Percentiles rank a stretch among this genome's conserved stretches.
phyloP scores from a whole-genome alignment of 2,888 invertebrate species.

The Leptopilina syphax region DNA sequence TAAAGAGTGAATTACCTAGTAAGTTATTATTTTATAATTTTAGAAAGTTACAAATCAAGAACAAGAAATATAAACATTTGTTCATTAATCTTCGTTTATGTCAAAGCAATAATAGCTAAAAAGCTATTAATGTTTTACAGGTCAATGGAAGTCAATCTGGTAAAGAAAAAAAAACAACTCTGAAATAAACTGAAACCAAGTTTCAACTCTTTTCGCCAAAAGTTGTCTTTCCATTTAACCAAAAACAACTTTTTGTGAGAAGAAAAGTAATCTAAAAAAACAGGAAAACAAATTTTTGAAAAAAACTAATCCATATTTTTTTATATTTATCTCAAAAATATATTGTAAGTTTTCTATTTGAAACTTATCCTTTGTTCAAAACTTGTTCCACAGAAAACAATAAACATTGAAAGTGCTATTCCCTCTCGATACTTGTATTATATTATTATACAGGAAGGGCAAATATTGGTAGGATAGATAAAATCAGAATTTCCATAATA shows the following conservation, averaged over 20 bases:
- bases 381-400: background rate
- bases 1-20: no score
- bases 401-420: background rate
- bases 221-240: background rate
- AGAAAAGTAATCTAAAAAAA: no score
- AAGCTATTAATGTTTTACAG: constrained; percentile 15
- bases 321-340: no score
- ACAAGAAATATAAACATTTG: no score
- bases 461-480: constrained; percentile 3
- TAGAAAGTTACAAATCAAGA: no score
- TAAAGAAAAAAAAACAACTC: background rate
- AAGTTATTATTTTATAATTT: no score
- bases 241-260: no score
- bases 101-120: constrained; percentile 7
- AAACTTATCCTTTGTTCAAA: background rate
- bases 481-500: background rate
- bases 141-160: background rate
- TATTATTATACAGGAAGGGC: background rate
- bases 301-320: no score
- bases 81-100: constrained; percentile 16
- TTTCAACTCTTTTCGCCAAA: background rate
- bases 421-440: background rate
- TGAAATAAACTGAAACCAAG: background rate
- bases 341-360: background rate
- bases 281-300: no score